Percentiles rank a stretch among this genome's conserved stretches.
Conservation (phyloP, 2,113 vertebrate species). For the Nothocercus julius region DNA sequence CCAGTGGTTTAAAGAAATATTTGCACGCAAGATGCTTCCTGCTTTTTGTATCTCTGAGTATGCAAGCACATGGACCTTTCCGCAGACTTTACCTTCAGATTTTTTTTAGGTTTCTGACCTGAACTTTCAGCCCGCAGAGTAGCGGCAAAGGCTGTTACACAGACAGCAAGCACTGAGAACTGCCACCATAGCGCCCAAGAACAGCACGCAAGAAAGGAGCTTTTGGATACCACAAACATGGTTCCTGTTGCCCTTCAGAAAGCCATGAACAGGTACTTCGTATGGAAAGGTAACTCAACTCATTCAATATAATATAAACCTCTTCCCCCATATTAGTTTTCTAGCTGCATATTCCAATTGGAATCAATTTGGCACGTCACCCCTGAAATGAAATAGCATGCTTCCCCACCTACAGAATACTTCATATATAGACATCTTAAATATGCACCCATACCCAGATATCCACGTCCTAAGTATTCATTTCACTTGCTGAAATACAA, state of each 20-base stretch:
- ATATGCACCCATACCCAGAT: not conserved
- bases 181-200: accelerated
- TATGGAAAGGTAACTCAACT: not conserved
- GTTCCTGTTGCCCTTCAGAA: not conserved
- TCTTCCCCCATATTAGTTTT: not conserved
- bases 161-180: not conserved
- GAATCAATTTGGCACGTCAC: not conserved
- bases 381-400: not conserved
- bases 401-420: not conserved
- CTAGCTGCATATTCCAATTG: not conserved
- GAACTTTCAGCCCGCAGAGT: accelerated
- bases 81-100: not conserved
- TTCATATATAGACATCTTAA: not conserved
- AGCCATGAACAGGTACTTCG: accelerated
- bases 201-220: accelerated
- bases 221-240: accelerated
- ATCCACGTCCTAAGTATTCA: accelerated
- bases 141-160: not conserved
- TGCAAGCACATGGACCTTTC: not conserved
- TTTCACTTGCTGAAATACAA: not conserved
- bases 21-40: not conserved
- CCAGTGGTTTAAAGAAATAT: not conserved
- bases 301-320: not conserved
- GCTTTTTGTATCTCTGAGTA: accelerated
- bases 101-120: not conserved